Evolutionary conservation across 2,797 vertebrate genomes (phyloP), one percentile per base, ranked within the genome.

Genomic region (Garrulus glandarius): DNA sequence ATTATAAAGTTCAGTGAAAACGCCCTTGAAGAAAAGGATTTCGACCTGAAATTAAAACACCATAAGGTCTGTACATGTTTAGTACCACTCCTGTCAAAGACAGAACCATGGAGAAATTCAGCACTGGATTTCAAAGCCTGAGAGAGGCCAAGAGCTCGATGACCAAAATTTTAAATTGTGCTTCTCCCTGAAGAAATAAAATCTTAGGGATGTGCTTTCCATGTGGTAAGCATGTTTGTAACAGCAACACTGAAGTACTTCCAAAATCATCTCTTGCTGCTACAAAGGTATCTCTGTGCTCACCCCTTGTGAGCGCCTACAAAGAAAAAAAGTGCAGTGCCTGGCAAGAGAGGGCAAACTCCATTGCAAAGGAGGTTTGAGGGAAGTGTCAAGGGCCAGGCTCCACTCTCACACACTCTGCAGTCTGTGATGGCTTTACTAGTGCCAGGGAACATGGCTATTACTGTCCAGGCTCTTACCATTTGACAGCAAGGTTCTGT

Each of bases 401-500:
- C 70, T 37, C 6, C 1, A 1, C 36, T 41, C 53, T 15, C n/a
- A 49, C 1, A 3, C 27, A 4, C 52, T 6, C 70, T 39, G 34
- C 12, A 10, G 43, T 6, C 39, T 59, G 60, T 16, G 55, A 53
- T 15, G 34, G 44, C 70, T 81, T 24, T 3, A 18, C 8, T 3
- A 27, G 0, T 18, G 41, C 36, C 57, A 55, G 29, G 30, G 59
- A 67, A 30, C 2, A 26, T 0, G 8, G 59, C 7, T 34, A 3
- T 6, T 30, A 27, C 29, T 32, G 70, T 10, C 2, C 2, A 71
- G 4, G 34, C 61, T 41, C 98, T 98, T 97, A 99, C 99, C 99
- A 99, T 97, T 99, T 99, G 61, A 99, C 99, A 4, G 99, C 99
- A 34, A 99, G 97, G 97, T 99, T 99, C 98, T 99, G 99, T 53